Base-by-base conservation (phyloP, 1,140 invertebrate species). In the Apocrypta bakeri region DNA sequence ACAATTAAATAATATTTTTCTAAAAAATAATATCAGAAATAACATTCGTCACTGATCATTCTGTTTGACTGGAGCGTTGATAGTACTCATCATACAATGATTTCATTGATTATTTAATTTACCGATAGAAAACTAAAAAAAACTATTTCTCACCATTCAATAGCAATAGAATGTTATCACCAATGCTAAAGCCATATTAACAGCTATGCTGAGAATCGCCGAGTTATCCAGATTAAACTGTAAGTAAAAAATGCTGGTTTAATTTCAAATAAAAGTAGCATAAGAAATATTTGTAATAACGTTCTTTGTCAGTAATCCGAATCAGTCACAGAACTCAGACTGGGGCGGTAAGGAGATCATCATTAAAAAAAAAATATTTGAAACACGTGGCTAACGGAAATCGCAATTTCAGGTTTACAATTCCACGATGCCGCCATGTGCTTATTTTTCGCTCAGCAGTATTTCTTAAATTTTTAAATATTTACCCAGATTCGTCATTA, bases 301-400 rank as follows among this genome's bases (percentile, higher is more conserved):
- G 12, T 61, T 17, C 64, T 75, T 27, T 40, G 7, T 85, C 83
- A 86, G 83, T 31, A 73, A 74, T 85, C 81, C 83, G 84, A 87
- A 84, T 89, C 88, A 85, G 21, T 90, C 89, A 90, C 27, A 81
- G 78, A 81, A 48, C 1, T 89, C 89, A 89, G 89, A 88, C 89
- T 90, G 89, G 89, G 89, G 89, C 88, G 84, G 83, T 90, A 87
- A 73, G 63, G 21, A 31, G 68, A 40, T 61, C 84, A 87, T 87
- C 88, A 89, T 86, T 31, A n/a, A n/a, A n/a, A n/a, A n/a, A n/a
- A n/a, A 61, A 79, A 68, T 27, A 79, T 64, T n/a, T n/a, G n/a
- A n/a, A n/a, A n/a, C n/a, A n/a, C n/a, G n/a, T n/a, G n/a, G n/a
- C n/a, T n/a, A n/a, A n/a, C n/a, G n/a, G n/a, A n/a, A n/a, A n/a